Evolutionary conservation across 2,888 invertebrate genomes (phyloP).

Genomic region (Agonopterix subpropinquella): DNA sequence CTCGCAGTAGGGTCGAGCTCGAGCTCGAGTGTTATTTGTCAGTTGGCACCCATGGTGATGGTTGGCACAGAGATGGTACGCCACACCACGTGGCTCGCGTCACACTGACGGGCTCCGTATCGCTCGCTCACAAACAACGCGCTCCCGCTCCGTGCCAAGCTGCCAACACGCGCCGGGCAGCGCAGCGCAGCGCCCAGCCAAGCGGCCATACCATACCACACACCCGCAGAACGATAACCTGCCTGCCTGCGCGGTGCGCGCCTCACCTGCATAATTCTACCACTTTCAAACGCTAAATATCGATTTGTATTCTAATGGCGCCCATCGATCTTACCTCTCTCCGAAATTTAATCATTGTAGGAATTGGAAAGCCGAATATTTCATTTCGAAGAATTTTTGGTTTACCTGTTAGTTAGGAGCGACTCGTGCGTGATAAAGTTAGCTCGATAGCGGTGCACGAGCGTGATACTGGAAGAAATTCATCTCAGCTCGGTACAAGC

Average conservation of each 20-base stretch:
- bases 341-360: not conserved
- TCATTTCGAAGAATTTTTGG: no score
- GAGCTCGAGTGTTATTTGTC: not conserved
- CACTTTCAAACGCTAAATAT: not conserved
- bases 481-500: no score
- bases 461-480: no score
- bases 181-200: not conserved
- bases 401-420: no score
- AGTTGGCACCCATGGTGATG: not conserved
- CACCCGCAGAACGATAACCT: not conserved
- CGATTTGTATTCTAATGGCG: not conserved
- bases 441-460: no score
- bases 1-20: no score
- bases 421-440: no score
- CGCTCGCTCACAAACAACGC: no score
- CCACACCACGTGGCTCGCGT: not conserved
- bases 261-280: not conserved
- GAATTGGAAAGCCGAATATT: not conserved
- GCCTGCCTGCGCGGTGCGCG: not conserved
- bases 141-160: no score
- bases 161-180: no score
- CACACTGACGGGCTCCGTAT: no score
- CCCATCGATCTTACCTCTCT: not conserved
- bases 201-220: not conserved
- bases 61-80: not conserved